Evolutionary conservation across 2,888 invertebrate species (phyloP), one percentile per base, ranked within the genome.

Genomic region (Pristionchus exspectatus): DNA sequence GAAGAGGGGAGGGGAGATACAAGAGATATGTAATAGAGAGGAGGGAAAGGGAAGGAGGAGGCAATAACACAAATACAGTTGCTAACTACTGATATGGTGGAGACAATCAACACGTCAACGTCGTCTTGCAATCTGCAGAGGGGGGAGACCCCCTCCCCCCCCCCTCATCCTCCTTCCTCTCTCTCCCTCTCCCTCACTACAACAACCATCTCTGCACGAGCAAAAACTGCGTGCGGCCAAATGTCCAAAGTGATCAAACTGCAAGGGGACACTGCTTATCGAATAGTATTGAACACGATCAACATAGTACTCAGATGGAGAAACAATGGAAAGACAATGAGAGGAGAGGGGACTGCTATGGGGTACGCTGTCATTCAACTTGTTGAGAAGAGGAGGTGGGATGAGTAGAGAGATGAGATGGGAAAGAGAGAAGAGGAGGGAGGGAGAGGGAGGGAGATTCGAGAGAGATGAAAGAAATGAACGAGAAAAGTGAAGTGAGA

Each of bases 361-460:
- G 44, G 44, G 44, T 50, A 50, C 44, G 44, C 44, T 10, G 44
- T 9, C 44, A 50, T 50, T 59, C 63, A 63, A 63, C 27, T 69
- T n/a, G 30, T 69, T 14, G 69, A 69, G 69, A 63, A 69, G 69
- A 69, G 69, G 69, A 69, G 69, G 69, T 27, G 69, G 30, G 69
- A 69, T n/a, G 69, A 69, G 30, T 30, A 69, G 14, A 69, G 30
- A 69, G 2, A 12, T 3, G 69, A 69, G 7, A 30, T 30, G 69
- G 24, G 30, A 69, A 14, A 69, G 69, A 69, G 69, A 69, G 69
- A 5, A 38, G n/a, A 30, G 30, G 69, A 27, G 30, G n/a, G n/a
- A 30, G 30, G 69, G 10, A 12, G n/a, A n/a, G 27, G 24, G 21
- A 63, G 63, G n/a, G n/a, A 69, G 30, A 27, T 27, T 69, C 69